Evolutionary conservation across 1,140 invertebrate genomes (phyloP), one percentile per base, ranked within the genome.

Genomic region (Macrobrachium nipponense): DNA sequence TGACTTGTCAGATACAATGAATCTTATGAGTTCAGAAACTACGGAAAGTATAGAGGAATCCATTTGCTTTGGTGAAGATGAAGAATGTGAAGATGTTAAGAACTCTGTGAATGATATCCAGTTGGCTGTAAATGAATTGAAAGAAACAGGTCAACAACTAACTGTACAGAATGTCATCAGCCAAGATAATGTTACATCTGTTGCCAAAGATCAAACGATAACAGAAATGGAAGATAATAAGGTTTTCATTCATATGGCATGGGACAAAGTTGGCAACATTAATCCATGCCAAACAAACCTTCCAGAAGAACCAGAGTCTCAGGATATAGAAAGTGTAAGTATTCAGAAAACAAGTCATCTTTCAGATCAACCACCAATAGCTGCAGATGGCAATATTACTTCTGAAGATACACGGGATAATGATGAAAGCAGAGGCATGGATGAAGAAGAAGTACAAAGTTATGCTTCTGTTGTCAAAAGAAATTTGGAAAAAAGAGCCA

Each of bases 211-310:
- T 5, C 60, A 62, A 51, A 11, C 0, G 15, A 68, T 17, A 68
- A 20, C 14, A 27, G 62, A 68, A 44, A 43, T 66, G 23, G 70
- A 73, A 20, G 44, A 17, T 10, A 23, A 73, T 10, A n/a, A 17
- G 15, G 23, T 73, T 73, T 23, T 73, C 17, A 73, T 73, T 36
- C 70, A 73, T 73, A 73, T 73, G 70, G 23, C 23, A 36, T 73
- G 23, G 17, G 70, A 73, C 17, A 18, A 20, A 20, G 70, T 2
- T 15, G 15, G 5, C 15, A 43, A 73, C 6, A 23, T 15, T 20
- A 23, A 73, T 18, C 70, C n/a, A 23, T 23, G 44, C 23, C 17
- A 73, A 7, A 43, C 7, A 73, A 20, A 17, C 5, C 15, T 17
- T 23, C 5, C 7, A 7, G 44, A 20, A 17, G 12, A 23, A 8